Evolutionary conservation across 2,888 invertebrate genomes (phyloP).

Genomic region (Cataglyphis rosenhaueri): DNA sequence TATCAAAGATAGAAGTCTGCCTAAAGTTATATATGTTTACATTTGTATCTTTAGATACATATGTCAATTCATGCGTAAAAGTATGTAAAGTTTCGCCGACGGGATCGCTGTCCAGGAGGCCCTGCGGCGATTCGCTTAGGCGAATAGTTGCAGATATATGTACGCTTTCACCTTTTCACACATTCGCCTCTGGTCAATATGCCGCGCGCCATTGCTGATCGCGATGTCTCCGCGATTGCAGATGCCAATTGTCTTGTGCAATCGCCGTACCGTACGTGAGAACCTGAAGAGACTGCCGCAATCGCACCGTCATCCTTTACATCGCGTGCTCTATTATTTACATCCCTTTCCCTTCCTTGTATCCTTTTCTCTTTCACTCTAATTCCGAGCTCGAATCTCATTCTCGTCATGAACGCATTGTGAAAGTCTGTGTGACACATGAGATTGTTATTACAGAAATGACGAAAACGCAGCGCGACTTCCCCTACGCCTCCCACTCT

Average conservation of each 20-base stretch:
- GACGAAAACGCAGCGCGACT: slow-evolving; percentile 60
- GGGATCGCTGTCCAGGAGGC: neutral
- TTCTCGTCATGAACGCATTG: slow-evolving; percentile 36
- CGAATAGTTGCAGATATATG: slow-evolving; percentile 28
- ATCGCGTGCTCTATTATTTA: neutral
- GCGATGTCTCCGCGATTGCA: slow-evolving; percentile 11
- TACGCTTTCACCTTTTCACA: slow-evolving; percentile 39
- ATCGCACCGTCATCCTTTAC: neutral
- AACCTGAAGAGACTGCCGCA: slow-evolving; percentile 13
- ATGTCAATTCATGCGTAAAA: slow-evolving; percentile 23
- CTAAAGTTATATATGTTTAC: neutral
- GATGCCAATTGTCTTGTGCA: slow-evolving; percentile 24
- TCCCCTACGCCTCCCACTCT: slow-evolving; percentile 55
- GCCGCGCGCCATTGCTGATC: slow-evolving; percentile 2
- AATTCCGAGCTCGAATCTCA: slow-evolving; percentile 9
- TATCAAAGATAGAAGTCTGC: neutral
- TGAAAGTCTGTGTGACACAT: slow-evolving; percentile 56
- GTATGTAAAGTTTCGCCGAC: slow-evolving; percentile 34
- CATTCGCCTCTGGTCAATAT: slow-evolving; percentile 6
- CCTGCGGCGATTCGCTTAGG: slow-evolving; percentile 20
- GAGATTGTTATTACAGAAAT: slow-evolving; percentile 74
- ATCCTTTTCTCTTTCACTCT: slow-evolving; percentile 14
- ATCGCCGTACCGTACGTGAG: slow-evolving; percentile 1
- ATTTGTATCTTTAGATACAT: neutral
- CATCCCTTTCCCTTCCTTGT: slow-evolving; percentile 8